Conservation (phyloP, 1,140 invertebrate genomes). For the Calliphora vicina region DNA sequence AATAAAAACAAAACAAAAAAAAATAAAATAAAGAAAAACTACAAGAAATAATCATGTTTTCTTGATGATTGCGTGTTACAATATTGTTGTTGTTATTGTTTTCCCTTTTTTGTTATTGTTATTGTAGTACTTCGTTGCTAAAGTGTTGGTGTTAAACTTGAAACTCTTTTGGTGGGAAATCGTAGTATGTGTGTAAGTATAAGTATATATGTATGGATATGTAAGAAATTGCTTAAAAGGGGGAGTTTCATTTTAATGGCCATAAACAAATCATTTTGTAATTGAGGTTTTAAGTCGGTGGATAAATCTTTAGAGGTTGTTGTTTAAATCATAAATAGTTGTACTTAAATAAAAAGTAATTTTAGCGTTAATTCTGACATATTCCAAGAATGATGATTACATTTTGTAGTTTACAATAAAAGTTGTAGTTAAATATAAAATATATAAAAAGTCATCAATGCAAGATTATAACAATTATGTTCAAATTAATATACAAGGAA, state of each 20-base stretch:
- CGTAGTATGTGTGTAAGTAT: no score
- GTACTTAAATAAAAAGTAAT: no score
- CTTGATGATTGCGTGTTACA: slow-evolving; percentile 27
- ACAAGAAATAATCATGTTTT: slow-evolving; percentile 31
- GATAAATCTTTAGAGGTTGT: background rate
- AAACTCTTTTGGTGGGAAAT: background rate
- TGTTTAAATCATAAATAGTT: no score
- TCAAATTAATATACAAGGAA: no score
- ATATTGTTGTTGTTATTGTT: slow-evolving; percentile 11
- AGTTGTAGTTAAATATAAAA: no score
- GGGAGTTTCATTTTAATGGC: background rate
- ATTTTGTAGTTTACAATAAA: no score
- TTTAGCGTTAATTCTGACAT: no score
- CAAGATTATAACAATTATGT: no score
- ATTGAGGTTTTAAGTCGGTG: background rate
- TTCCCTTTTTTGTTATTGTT: background rate
- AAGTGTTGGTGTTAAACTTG: slow-evolving; percentile 1
- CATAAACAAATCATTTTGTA: background rate
- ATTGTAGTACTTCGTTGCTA: background rate
- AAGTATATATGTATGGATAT: background rate
- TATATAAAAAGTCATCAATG: no score
- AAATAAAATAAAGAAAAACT: slow-evolving; percentile 15
- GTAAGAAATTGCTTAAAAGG: background rate
- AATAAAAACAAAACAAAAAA: no score
- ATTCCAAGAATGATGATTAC: no score